Conservation (phyloP, 1,140 invertebrate genomes). For the Drosophila parabipectinata region DNA sequence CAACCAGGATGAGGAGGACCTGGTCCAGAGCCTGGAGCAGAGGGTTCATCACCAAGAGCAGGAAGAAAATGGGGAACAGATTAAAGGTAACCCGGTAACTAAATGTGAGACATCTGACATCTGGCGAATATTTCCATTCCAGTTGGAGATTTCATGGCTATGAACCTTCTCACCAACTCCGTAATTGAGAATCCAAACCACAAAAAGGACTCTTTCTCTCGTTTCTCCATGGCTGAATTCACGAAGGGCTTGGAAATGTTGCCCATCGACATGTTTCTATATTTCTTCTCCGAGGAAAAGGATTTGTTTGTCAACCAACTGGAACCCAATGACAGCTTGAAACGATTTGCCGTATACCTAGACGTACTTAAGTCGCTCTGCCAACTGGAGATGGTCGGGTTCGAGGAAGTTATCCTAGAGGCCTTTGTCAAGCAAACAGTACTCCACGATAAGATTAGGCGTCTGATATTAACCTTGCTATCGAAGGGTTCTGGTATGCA, state of each 20-base stretch:
- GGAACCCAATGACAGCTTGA: conserved; percentile 46
- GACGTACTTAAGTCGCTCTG: conserved; percentile 84
- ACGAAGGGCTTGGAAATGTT: conserved; percentile 31
- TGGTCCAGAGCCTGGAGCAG: conserved; percentile 53
- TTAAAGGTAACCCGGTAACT: conserved; percentile 26
- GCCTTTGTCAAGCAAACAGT: conserved; percentile 42
- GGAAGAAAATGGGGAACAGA: conserved; percentile 32
- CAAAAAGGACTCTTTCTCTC: not conserved
- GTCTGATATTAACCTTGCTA: conserved; percentile 23
- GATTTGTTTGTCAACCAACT: conserved; percentile 66
- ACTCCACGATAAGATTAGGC: conserved; percentile 38
- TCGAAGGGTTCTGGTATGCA: conserved; percentile 2
- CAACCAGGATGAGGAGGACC: conserved; percentile 67
- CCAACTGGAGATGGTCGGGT: conserved; percentile 84
- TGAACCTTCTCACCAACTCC: conserved; percentile 11
- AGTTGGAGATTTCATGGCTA: conserved; percentile 14
- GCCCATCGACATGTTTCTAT: conserved; percentile 74
- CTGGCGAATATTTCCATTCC: not conserved
- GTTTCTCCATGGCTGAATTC: conserved; percentile 49
- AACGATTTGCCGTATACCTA: conserved; percentile 61
- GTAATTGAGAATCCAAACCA: not conserved
- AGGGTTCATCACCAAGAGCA: conserved; percentile 31
- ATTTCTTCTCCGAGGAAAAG: conserved; percentile 65
- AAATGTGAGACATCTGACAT: not conserved
- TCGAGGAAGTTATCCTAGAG: conserved; percentile 38